phyloP scores from a whole-genome alignment of 2,888 invertebrate genomes.

The Charanyca ferruginea region DNA sequence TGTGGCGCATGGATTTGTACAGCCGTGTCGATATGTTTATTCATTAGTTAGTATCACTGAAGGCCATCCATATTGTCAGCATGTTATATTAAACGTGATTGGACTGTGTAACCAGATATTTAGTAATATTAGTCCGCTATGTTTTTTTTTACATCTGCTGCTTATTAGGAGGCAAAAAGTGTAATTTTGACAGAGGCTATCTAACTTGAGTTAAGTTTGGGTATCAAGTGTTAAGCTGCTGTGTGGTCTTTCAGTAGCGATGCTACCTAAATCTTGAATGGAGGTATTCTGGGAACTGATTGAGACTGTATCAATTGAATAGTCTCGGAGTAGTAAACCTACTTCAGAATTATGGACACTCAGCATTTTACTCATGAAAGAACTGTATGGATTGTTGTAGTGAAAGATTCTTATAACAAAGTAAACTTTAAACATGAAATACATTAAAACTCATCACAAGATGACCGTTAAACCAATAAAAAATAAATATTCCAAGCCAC shows the following conservation, averaged over 20 bases:
- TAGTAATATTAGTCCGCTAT: constrained; percentile 30
- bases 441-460: neutral
- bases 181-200: constrained; percentile 12
- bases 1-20: constrained; percentile 28
- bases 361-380: neutral
- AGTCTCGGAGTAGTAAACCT: neutral
- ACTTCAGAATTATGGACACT: neutral
- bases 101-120: constrained; percentile 55
- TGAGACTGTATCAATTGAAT: neutral
- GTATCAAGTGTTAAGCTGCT: constrained; percentile 29
- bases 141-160: constrained; percentile 39
- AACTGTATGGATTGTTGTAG: neutral
- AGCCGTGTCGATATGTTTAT: constrained; percentile 55
- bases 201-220: constrained; percentile 17
- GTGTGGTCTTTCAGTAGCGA: constrained; percentile 28
- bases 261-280: neutral
- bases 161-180: constrained; percentile 18
- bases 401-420: neutral
- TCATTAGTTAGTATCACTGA: constrained; percentile 60
- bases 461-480: neutral
- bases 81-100: constrained; percentile 61
- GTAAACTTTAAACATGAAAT: neutral
- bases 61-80: constrained; percentile 56
- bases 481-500: neutral
- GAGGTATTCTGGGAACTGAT: neutral